A percentile compares a stretch with the other conserved stretches of the same genome.
phyloP scores from a whole-genome alignment of 1,140 invertebrate species.

The Drosophila biarmipes region DNA sequence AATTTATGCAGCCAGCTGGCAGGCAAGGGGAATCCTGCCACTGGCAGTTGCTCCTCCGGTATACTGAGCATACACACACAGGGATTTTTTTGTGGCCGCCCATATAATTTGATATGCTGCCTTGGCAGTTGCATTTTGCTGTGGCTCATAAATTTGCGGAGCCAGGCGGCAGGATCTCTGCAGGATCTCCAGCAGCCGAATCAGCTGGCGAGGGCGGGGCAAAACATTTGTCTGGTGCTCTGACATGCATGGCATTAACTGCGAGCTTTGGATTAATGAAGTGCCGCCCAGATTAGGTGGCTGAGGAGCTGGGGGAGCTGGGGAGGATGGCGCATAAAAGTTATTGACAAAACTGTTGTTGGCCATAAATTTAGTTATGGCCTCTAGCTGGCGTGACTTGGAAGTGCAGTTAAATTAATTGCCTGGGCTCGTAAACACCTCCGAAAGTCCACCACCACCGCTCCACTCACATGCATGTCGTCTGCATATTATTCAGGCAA shows the following conservation, averaged over 20 bases:
- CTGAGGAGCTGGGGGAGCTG: neutral
- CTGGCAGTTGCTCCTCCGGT: slow-evolving; percentile 2
- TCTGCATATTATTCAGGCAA: slow-evolving; percentile 50
- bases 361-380: slow-evolving; percentile 78
- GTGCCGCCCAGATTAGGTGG: slow-evolving; percentile 72
- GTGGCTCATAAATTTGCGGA: slow-evolving; percentile 70
- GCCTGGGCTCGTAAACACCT: slow-evolving; percentile 73
- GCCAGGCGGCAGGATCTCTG: slow-evolving; percentile 29
- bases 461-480: slow-evolving; percentile 45
- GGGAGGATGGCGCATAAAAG: slow-evolving; percentile 55
- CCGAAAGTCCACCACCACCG: slow-evolving; percentile 2
- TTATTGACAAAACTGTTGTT: slow-evolving; percentile 82
- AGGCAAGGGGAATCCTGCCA: slow-evolving; percentile 4
- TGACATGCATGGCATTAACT: slow-evolving; percentile 81
- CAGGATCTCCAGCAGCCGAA: neutral
- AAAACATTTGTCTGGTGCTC: slow-evolving; percentile 72
- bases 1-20: slow-evolving; percentile 65
- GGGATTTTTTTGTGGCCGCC: slow-evolving; percentile 70
- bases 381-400: slow-evolving; percentile 58
- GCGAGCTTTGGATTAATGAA: slow-evolving; percentile 75
- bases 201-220: slow-evolving; percentile 20
- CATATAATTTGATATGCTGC: slow-evolving; percentile 79
- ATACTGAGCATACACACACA: slow-evolving; percentile 1
- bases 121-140: slow-evolving; percentile 78
- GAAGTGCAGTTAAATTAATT: slow-evolving; percentile 78